phyloP scores from a whole-genome alignment of 2,797 vertebrate genomes.

The Aulostomus chinensis region DNA sequence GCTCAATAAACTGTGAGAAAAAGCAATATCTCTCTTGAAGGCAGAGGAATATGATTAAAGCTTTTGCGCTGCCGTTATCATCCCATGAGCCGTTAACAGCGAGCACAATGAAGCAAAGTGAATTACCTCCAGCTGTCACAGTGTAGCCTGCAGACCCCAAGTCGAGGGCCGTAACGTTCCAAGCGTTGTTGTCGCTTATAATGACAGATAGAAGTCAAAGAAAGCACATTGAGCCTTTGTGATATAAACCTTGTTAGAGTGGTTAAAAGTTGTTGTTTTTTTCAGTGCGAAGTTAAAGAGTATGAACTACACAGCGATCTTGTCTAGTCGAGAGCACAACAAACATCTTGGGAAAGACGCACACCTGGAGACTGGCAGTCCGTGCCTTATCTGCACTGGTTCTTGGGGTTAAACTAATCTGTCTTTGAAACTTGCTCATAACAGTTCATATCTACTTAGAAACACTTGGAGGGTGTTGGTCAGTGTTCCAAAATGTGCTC shows the following conservation, averaged over 20 bases:
- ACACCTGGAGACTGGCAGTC: too few relatives aligned
- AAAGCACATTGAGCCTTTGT: slow-evolving; percentile 10
- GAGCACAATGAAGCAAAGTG: slow-evolving; percentile 75
- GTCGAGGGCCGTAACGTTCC: slow-evolving; percentile 55
- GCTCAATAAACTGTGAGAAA: slow-evolving; percentile 65
- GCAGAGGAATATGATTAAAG: slow-evolving; percentile 77
- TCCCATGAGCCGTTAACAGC: slow-evolving; percentile 68
- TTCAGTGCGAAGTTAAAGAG: too few relatives aligned
- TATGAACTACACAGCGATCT: too few relatives aligned
- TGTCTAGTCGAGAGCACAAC: too few relatives aligned
- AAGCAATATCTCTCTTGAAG: slow-evolving; percentile 75
- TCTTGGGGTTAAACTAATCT: too few relatives aligned
- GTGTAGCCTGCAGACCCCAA: slow-evolving; percentile 57
- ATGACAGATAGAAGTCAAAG: slow-evolving; percentile 42
- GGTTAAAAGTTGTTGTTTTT: slow-evolving; percentile 7
- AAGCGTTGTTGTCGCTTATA: slow-evolving; percentile 34
- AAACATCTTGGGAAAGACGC: too few relatives aligned
- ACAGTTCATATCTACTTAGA: too few relatives aligned
- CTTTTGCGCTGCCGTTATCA: slow-evolving; percentile 55
- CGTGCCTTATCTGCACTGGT: too few relatives aligned
- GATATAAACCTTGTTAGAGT: slow-evolving; percentile 3
- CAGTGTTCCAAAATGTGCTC: too few relatives aligned
- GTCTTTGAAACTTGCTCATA: too few relatives aligned
- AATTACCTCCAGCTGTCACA: slow-evolving; percentile 75
- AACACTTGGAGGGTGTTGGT: too few relatives aligned